Evolutionary conservation across 2,113 vertebrate genomes (phyloP).

Genomic region (Cyphomyrus discorhynchus): DNA sequence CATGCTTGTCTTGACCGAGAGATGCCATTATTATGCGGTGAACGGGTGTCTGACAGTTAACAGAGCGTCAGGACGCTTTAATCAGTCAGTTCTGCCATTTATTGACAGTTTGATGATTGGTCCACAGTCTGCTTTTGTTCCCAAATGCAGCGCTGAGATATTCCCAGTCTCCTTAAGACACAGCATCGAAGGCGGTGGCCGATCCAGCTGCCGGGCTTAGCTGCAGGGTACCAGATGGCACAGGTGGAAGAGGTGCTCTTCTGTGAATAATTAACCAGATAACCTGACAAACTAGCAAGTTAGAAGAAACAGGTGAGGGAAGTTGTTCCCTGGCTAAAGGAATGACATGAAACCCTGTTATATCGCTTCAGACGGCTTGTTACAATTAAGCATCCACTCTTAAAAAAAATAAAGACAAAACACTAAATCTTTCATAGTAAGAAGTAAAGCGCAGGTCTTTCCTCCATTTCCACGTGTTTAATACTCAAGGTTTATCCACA

Average conservation of each 20-base stretch:
- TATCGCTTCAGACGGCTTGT: not conserved
- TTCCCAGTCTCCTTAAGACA: not conserved
- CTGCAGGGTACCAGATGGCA: not conserved
- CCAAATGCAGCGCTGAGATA: not conserved
- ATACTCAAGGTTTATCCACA: constrained; percentile 40
- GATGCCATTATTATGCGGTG: not conserved
- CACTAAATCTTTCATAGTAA: constrained; percentile 18
- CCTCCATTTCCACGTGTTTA: constrained; percentile 47
- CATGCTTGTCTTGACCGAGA: not conserved
- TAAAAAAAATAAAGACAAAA: not conserved
- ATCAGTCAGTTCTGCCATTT: not conserved
- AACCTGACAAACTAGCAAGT: not conserved
- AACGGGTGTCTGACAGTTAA: not conserved
- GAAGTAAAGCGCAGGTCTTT: constrained; percentile 31
- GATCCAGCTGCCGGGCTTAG: not conserved
- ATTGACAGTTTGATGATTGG: not conserved
- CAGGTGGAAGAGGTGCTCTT: not conserved
- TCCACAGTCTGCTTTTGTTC: not conserved
- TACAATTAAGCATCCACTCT: not conserved
- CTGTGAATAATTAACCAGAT: not conserved
- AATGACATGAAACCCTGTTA: not conserved
- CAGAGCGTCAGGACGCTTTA: not conserved
- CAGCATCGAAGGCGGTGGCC: no score
- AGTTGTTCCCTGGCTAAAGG: not conserved
- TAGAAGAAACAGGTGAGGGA: not conserved